Percentiles rank a stretch among this genome's conserved stretches.
phyloP scores from a whole-genome alignment of 1,140 invertebrate genomes.

The Cephus cinctus region DNA sequence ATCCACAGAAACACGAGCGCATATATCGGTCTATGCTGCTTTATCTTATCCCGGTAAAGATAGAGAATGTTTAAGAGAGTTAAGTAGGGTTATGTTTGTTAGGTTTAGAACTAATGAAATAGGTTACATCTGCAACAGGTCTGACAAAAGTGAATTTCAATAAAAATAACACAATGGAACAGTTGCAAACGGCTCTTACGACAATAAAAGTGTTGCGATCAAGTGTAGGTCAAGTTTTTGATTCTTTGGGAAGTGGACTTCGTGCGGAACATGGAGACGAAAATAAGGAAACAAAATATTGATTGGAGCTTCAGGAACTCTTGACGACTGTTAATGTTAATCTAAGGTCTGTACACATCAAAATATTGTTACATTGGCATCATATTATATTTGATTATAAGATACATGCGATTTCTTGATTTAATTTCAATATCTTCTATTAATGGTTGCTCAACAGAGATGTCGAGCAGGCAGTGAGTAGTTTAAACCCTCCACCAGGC shows the following conservation, averaged over 20 bases:
- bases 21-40: too few species aligned
- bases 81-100: too few species aligned
- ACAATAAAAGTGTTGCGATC: slow-evolving; percentile 75
- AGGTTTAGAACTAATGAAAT: too few species aligned
- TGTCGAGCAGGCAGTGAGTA: slow-evolving; percentile 73
- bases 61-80: too few species aligned
- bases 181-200: slow-evolving; percentile 70
- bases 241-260: slow-evolving; percentile 74
- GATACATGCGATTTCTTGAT: background rate
- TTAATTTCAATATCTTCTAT: background rate
- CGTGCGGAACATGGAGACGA: slow-evolving; percentile 74
- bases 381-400: too few species aligned
- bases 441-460: slow-evolving; percentile 58
- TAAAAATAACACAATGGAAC: too few species aligned
- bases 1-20: too few species aligned
- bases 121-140: too few species aligned
- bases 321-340: slow-evolving; percentile 74
- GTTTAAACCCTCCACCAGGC: slow-evolving; percentile 69
- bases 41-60: too few species aligned
- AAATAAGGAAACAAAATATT: slow-evolving; percentile 73
- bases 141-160: too few species aligned
- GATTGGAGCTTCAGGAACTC: slow-evolving; percentile 77
- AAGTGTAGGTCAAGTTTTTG: slow-evolving; percentile 80
- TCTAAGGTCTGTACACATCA: too few species aligned
- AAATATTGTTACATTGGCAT: too few species aligned